These are phyloP conservation scores for Drosophila mauritiana DNA, from an alignment of 1,140 invertebrate species.

Conservation along the genomic window DNA sequence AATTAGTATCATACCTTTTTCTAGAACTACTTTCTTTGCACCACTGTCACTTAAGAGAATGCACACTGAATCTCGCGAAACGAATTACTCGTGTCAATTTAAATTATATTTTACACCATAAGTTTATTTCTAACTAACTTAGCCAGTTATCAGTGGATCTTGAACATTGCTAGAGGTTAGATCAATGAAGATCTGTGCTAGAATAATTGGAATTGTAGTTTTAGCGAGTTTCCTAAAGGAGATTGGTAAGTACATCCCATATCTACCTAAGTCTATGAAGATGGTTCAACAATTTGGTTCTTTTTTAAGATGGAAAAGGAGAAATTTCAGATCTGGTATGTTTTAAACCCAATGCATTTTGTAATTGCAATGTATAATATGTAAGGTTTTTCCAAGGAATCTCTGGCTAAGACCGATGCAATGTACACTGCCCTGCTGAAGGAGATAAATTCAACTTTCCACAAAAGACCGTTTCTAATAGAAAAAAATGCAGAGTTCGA, in stretches of 20 bases:
- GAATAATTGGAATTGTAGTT: not conserved
- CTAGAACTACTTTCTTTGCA: not conserved
- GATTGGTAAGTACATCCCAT: not conserved
- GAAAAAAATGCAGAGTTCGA: slow-evolving; percentile 5
- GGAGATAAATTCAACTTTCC: slow-evolving; percentile 1
- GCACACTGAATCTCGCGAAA: no score
- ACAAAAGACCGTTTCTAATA: not conserved
- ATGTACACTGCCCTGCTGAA: slow-evolving; percentile 1
- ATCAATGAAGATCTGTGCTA: not conserved
- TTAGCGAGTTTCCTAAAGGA: not conserved
- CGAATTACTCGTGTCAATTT: not conserved
- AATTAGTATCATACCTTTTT: no score
- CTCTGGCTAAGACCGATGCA: not conserved
- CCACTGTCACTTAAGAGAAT: not conserved
- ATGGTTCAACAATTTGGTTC: not conserved
- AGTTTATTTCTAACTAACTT: not conserved
- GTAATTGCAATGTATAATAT: no score
- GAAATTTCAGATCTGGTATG: not conserved
- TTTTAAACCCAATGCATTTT: not conserved
- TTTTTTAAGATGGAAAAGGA: not conserved
- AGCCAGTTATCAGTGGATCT: not conserved
- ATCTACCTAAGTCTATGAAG: no score
- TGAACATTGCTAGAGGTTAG: not conserved
- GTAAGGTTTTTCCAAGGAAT: not conserved
- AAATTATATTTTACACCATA: not conserved